Evolutionary conservation across 2,888 invertebrate genomes (phyloP), one percentile per base, ranked within the genome.

Genomic region (Enchytraeus crypticus): DNA sequence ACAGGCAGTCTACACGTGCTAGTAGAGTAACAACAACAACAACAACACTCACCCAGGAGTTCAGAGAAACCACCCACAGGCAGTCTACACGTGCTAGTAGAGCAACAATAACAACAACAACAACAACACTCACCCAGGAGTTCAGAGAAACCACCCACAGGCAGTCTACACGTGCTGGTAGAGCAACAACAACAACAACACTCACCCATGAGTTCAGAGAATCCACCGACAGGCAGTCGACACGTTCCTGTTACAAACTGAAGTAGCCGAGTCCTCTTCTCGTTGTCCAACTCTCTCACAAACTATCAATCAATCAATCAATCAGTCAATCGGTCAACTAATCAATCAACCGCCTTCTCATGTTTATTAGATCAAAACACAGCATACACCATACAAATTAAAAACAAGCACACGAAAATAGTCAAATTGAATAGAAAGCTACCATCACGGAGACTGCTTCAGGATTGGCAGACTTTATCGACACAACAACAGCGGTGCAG

Each of bases 21-120:
- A n/a, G n/a, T n/a, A n/a, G n/a, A n/a, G n/a, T n/a, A n/a, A n/a
- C n/a, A n/a, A n/a, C n/a, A n/a, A n/a, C n/a, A n/a, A n/a, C n/a
- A n/a, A n/a, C n/a, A 26, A 32, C 14, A 66, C 76, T 72, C 72
- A 85, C 98, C 98, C 93, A 98, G 97, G 30, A 98, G 84, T 81
- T 99, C 97, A 11, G 93, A 91, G 81, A 98, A 99, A 56, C 98
- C 98, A 51, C 98, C 98, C 8, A 98, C 97, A 5, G 98, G 98
- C 27, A 98, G 93, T 65, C 97, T 84, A 80, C 98, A 98, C 0
- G 98, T 98, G 62, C 98, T 98, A 1, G 97, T 98, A 29, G n/a
- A n/a, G n/a, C n/a, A n/a, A n/a, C n/a, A 38, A 38, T 38, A 38
- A 38, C 8, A 14, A 38, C 8, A 38, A 18, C 18, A 38, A 38